A percentile compares a stretch with the other conserved stretches of the same genome.
Evolutionary conservation across 2,113 vertebrate genomes (phyloP).

Genomic region (Vicugna pacos): DNA sequence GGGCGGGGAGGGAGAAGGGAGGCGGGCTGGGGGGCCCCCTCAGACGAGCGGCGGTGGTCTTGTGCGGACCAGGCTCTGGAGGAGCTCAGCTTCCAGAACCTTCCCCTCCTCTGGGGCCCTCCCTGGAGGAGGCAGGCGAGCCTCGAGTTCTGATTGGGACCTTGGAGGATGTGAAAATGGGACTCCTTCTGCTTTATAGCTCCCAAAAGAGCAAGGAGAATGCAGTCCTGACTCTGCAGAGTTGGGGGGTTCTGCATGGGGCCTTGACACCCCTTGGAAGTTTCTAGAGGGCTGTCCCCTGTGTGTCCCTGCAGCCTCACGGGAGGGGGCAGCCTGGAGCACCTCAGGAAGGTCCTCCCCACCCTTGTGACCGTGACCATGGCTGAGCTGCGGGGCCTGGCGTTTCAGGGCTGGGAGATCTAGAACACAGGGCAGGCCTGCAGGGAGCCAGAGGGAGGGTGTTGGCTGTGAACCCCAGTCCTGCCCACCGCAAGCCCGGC

Average conservation of each 20-base stretch:
- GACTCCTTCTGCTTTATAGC: not conserved
- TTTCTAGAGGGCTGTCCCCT: not conserved
- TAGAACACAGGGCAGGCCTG: not conserved
- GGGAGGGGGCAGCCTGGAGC: not conserved
- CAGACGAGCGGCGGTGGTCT: not conserved
- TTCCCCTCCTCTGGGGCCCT: not conserved
- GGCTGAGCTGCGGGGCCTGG: not conserved
- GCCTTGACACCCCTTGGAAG: not conserved
- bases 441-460: not conserved
- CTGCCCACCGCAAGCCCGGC: not conserved
- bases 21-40: fast-evolving
- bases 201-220: not conserved
- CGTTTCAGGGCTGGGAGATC: not conserved
- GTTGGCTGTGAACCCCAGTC: not conserved
- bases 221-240: fast-evolving
- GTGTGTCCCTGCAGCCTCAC: not conserved
- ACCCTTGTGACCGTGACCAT: too few relatives aligned
- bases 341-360: not conserved
- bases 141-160: not conserved
- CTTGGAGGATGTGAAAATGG: not conserved
- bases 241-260: not conserved
- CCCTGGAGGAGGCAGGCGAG: too few relatives aligned
- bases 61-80: not conserved
- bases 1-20: not conserved
- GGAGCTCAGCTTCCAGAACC: not conserved